Evolutionary conservation across 1,140 invertebrate species (phyloP).

Genomic region (Apis florea): DNA sequence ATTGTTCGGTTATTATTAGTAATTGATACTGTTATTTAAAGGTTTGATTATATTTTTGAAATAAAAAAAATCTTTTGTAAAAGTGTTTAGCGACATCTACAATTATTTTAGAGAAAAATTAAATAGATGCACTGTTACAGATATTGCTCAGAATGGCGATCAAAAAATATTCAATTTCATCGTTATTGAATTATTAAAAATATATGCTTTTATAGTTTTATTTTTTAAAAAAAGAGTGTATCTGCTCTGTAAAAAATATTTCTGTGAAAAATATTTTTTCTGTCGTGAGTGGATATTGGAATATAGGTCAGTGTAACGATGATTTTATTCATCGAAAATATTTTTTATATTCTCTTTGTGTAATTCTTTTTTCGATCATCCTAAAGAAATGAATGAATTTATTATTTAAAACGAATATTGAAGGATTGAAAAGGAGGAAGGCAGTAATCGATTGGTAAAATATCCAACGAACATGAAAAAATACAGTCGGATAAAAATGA

Average conservation of each 20-base stretch:
- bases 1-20: too few relatives aligned
- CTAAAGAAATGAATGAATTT: background rate
- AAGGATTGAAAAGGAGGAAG: too few relatives aligned
- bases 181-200: too few relatives aligned
- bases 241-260: background rate
- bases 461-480: background rate
- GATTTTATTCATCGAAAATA: conserved; percentile 6
- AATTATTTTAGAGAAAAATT: too few relatives aligned
- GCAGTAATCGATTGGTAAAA: background rate
- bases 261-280: background rate
- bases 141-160: too few relatives aligned
- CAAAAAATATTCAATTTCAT: too few relatives aligned
- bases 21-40: too few relatives aligned
- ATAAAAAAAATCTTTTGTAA: too few relatives aligned
- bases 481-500: background rate
- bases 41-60: too few relatives aligned
- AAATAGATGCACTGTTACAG: too few relatives aligned
- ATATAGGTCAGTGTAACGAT: background rate
- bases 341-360: background rate
- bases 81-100: too few relatives aligned
- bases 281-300: background rate
- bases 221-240: background rate
- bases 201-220: background rate
- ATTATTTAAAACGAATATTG: background rate
- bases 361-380: background rate